Conservation (phyloP, 2,113 vertebrate genomes). For the Baryphthengus martii region DNA sequence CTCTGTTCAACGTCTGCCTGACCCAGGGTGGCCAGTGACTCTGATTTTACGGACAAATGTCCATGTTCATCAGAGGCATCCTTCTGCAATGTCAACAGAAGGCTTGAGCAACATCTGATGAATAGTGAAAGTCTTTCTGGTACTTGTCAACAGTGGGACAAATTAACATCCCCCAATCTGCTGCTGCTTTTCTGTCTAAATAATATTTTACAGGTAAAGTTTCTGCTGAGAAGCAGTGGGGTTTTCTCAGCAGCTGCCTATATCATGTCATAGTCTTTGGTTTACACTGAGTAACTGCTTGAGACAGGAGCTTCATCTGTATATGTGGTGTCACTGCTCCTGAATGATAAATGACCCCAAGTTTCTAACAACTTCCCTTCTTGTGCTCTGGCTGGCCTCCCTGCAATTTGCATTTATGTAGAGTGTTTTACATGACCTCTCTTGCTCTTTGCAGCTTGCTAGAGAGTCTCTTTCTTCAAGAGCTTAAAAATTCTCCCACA, state of each 20-base stretch:
- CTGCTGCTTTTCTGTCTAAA: conserved; percentile 4
- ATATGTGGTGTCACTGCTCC: not conserved
- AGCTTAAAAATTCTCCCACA: not conserved
- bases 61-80: not conserved
- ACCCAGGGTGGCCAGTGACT: not conserved
- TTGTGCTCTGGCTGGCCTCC: not conserved
- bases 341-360: not conserved
- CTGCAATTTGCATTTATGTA: not conserved
- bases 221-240: conserved; percentile 4
- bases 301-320: not conserved
- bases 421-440: not conserved
- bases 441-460: not conserved
- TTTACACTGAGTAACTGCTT: not conserved
- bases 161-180: not conserved
- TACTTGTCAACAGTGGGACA: not conserved
- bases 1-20: not conserved
- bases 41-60: not conserved
- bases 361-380: not conserved
- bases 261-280: not conserved
- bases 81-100: not conserved
- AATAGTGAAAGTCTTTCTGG: not conserved
- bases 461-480: not conserved
- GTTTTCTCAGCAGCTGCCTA: not conserved
- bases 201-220: not conserved
- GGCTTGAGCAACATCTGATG: not conserved